Percentiles rank a stretch among this genome's conserved stretches.
These are phyloP conservation scores for Peromyscus attwateri DNA, from an alignment of 2,797 vertebrate genomes.

Conservation along the genomic window DNA sequence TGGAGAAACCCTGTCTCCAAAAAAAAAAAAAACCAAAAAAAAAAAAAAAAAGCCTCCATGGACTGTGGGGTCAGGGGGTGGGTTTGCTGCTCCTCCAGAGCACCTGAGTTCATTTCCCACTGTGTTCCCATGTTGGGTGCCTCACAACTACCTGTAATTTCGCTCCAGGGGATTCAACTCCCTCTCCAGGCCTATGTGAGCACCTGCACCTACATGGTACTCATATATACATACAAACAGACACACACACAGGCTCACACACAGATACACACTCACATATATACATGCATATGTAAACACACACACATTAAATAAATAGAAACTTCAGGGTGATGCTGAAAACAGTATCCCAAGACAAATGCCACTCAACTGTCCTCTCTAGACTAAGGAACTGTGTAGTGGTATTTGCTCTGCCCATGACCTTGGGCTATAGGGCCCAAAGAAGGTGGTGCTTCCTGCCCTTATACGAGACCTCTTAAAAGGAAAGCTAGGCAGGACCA, in stretches of 20 bases:
- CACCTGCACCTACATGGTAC: not conserved
- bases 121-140: not conserved
- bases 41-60: not conserved
- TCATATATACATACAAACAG: no score
- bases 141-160: not conserved
- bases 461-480: no score
- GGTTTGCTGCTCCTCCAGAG: not conserved
- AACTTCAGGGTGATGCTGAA: not conserved
- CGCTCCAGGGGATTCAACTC: not conserved
- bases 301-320: not conserved
- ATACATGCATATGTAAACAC: no score
- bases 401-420: no score
- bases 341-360: not conserved
- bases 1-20: no score
- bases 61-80: not conserved
- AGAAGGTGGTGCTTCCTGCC: no score
- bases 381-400: not conserved
- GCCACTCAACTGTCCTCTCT: not conserved
- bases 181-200: not conserved
- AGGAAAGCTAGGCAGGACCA: no score
- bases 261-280: no score
- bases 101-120: not conserved
- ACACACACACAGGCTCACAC: not conserved
- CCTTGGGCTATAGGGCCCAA: no score
- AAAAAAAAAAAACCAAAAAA: no score